Evolutionary conservation across 1,140 invertebrate genomes (phyloP).

Genomic region (Cephus cinctus): DNA sequence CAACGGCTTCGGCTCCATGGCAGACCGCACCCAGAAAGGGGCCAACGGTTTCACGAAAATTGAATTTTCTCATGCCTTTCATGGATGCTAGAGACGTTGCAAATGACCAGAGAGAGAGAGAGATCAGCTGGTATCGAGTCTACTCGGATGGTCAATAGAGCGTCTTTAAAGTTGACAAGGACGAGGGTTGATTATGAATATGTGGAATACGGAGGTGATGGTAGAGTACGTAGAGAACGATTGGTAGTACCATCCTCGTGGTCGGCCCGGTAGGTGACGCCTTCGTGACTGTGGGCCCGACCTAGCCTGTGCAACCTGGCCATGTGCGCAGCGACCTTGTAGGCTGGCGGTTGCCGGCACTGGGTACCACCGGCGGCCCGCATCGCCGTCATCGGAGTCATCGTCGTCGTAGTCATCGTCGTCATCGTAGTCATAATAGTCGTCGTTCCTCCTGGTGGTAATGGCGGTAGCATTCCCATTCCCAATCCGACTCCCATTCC

Average conservation of each 20-base stretch:
- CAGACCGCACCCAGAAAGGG: no score
- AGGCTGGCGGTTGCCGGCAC: conserved; percentile 67
- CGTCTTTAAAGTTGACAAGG: no score
- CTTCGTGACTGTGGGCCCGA: conserved; percentile 82
- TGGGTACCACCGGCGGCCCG: conserved; percentile 32
- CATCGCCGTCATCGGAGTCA: conserved; percentile 27
- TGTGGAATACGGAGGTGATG: no score
- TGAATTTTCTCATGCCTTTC: no score
- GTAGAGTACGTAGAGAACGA: no score
- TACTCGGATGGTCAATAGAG: no score
- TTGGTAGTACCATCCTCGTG: conserved; percentile 72
- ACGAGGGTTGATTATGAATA: no score
- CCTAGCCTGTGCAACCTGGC: conserved; percentile 74
- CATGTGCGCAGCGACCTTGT: conserved; percentile 79
- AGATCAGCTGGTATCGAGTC: no score
- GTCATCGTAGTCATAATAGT: conserved; percentile 19
- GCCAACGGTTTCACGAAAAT: no score
- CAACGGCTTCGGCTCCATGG: no score
- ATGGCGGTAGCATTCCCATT: conserved; percentile 41
- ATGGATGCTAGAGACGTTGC: no score
- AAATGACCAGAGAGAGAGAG: no score
- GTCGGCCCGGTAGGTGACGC: conserved; percentile 67
- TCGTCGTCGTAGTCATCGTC: conserved; percentile 23
- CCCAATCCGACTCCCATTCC: conserved; percentile 39
- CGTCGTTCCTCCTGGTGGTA: conserved; percentile 32